These are phyloP conservation scores for Australoheros scitulus DNA, from an alignment of 2,113 vertebrate species.

Conservation along the genomic window DNA sequence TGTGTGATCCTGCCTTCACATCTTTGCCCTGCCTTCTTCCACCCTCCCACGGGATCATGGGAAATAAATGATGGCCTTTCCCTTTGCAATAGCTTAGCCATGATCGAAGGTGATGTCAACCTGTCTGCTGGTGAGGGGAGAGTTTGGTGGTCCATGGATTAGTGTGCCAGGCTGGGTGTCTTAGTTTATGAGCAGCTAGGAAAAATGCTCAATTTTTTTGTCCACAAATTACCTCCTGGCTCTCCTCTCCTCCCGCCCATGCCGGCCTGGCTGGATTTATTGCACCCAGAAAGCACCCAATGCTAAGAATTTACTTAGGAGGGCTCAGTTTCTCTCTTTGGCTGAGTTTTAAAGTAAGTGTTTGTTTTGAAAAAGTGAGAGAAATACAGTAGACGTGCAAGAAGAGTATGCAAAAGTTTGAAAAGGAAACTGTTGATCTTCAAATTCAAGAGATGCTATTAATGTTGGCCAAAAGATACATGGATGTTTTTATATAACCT, in stretches of 20 bases:
- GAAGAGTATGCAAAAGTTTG: neutral
- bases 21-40: constrained; percentile 40
- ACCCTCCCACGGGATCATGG: constrained; percentile 61
- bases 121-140: constrained; percentile 52
- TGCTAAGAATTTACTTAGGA: constrained; percentile 68
- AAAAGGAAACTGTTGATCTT: neutral
- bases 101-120: constrained; percentile 75
- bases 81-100: constrained; percentile 70
- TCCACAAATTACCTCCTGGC: constrained; percentile 71
- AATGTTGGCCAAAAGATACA: neutral
- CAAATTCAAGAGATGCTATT: neutral
- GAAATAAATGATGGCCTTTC: constrained; percentile 70
- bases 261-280: constrained; percentile 71
- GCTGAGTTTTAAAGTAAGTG: constrained; percentile 12
- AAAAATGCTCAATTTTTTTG: constrained; percentile 69
- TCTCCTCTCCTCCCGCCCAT: constrained; percentile 42
- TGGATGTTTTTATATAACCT: neutral
- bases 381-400: neutral
- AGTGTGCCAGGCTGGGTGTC: constrained; percentile 60
- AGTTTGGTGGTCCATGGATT: constrained; percentile 61
- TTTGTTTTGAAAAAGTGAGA: neutral
- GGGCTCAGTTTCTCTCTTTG: constrained; percentile 43
- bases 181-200: constrained; percentile 66
- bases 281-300: constrained; percentile 58
- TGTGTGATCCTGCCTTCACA: constrained; percentile 58